phyloP scores from a whole-genome alignment of 1,140 invertebrate species.

The Drosophila elegans region DNA sequence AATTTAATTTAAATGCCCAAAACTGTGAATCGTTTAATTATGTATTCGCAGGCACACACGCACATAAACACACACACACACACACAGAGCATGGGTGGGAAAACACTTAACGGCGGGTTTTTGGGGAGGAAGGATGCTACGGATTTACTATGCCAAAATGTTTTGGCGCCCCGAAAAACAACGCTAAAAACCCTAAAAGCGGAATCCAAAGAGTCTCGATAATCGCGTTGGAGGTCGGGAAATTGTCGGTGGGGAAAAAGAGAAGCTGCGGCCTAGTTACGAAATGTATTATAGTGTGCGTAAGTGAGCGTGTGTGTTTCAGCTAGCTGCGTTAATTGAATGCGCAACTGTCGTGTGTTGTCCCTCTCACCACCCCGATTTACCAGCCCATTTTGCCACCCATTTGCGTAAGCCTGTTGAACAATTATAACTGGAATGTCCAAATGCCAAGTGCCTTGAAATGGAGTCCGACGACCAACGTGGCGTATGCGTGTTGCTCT shows the following conservation, averaged over 20 bases:
- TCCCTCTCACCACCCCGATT: not conserved
- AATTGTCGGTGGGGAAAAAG: slow-evolving; percentile 8
- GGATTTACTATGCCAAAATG: slow-evolving; percentile 62
- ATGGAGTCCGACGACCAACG: slow-evolving; percentile 73
- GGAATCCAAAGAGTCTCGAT: slow-evolving; percentile 62
- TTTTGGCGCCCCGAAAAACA: slow-evolving; percentile 62
- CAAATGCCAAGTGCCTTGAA: slow-evolving; percentile 81
- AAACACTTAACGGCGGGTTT: slow-evolving; percentile 15
- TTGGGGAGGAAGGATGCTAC: slow-evolving; percentile 12
- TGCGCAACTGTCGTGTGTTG: slow-evolving; percentile 71
- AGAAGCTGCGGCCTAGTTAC: slow-evolving; percentile 66
- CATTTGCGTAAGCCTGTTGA: slow-evolving; percentile 78
- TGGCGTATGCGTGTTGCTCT: slow-evolving; percentile 78
- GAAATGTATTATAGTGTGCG: slow-evolving; percentile 11
- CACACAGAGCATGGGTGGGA: not conserved
- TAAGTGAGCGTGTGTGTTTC: slow-evolving; percentile 28
- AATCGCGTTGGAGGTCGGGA: slow-evolving; percentile 37
- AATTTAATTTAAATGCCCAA: slow-evolving; percentile 81
- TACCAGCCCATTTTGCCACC: slow-evolving; percentile 1
- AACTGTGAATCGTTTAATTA: slow-evolving; percentile 80
- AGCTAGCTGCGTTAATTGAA: slow-evolving; percentile 73
- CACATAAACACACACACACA: slow-evolving; percentile 6
- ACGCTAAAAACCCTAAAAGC: slow-evolving; percentile 22
- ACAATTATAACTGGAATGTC: slow-evolving; percentile 78
- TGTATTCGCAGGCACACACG: slow-evolving; percentile 61